phyloP scores from a whole-genome alignment of 2,888 invertebrate genomes.

The Drosophila leonis region DNA sequence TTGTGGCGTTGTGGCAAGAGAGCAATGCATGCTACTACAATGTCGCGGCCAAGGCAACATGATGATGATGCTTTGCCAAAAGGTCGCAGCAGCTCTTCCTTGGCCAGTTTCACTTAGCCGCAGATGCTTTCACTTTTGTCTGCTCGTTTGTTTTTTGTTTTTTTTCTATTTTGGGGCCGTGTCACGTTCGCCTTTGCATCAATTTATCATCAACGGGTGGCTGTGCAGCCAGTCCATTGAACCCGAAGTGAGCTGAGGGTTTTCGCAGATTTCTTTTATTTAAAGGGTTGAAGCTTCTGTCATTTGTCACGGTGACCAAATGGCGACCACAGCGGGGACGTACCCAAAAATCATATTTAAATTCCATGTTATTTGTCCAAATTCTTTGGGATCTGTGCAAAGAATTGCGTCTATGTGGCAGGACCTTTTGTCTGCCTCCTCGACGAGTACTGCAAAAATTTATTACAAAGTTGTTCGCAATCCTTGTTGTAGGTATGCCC shows the following conservation, averaged over 20 bases:
- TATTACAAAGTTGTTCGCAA: conserved; percentile 48
- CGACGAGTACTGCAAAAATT: conserved; percentile 35
- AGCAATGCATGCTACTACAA: conserved; percentile 24
- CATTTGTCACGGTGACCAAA: conserved; percentile 52
- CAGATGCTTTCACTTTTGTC: conserved; percentile 77
- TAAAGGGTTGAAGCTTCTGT: conserved; percentile 26
- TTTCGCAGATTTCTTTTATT: not conserved
- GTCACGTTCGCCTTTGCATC: conserved; percentile 74
- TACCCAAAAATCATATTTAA: conserved; percentile 45
- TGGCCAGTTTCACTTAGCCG: conserved; percentile 59
- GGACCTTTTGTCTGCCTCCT: conserved; percentile 13
- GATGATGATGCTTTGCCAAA: conserved; percentile 26
- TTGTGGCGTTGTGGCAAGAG: conserved; percentile 9
- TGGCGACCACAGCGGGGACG: conserved; percentile 6
- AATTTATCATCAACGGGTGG: conserved; percentile 76
- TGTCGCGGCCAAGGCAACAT: conserved; percentile 43
- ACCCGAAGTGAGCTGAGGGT: conserved; percentile 31
- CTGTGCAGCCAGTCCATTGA: conserved; percentile 62
- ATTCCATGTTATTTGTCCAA: conserved; percentile 60
- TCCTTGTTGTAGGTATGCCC: not conserved
- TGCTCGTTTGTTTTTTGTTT: conserved; percentile 55
- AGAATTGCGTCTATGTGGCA: conserved; percentile 33
- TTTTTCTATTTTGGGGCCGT: conserved; percentile 57
- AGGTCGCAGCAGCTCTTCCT: conserved; percentile 57
- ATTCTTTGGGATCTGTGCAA: conserved; percentile 53